Percentiles rank a stretch among this genome's conserved stretches.
Evolutionary conservation across 2,888 invertebrate species (phyloP).

Genomic region (Sussaba pulchella): DNA sequence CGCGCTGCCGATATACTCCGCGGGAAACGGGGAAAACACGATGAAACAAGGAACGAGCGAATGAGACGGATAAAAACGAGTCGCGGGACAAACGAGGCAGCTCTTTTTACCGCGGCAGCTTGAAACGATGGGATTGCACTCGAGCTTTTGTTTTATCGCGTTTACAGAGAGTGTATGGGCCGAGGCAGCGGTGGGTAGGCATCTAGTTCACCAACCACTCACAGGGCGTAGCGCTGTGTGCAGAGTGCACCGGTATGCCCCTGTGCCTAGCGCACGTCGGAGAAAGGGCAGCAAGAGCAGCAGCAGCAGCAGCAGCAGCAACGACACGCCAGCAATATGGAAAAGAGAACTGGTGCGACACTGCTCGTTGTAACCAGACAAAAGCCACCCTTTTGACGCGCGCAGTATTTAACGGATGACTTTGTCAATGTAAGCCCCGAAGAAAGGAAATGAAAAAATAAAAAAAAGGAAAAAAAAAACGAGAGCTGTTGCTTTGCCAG

Average conservation of each 20-base stretch:
- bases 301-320: too few relatives aligned
- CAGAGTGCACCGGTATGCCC: not conserved
- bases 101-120: conserved; percentile 35
- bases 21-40: conserved; percentile 9
- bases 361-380: conserved; percentile 11
- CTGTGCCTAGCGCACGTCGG: not conserved
- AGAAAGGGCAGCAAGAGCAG: conserved; percentile 40
- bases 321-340: conserved; percentile 25
- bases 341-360: conserved; percentile 32
- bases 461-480: not conserved
- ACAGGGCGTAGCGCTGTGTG: conserved; percentile 2
- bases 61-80: conserved; percentile 8
- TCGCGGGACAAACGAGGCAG: conserved; percentile 27
- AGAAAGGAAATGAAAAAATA: not conserved
- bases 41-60: not conserved
- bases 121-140: conserved; percentile 13
- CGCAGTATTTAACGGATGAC: conserved; percentile 74
- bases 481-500: conserved; percentile 12
- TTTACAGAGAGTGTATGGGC: conserved; percentile 28
- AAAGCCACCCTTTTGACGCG: conserved; percentile 37
- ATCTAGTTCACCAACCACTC: conserved; percentile 20
- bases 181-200: conserved; percentile 4
- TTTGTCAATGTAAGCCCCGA: conserved; percentile 73
- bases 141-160: conserved; percentile 41
- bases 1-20: conserved; percentile 6